These are phyloP conservation scores for Mythimna ferrago DNA, from an alignment of 2,888 invertebrate genomes.

Conservation along the genomic window DNA sequence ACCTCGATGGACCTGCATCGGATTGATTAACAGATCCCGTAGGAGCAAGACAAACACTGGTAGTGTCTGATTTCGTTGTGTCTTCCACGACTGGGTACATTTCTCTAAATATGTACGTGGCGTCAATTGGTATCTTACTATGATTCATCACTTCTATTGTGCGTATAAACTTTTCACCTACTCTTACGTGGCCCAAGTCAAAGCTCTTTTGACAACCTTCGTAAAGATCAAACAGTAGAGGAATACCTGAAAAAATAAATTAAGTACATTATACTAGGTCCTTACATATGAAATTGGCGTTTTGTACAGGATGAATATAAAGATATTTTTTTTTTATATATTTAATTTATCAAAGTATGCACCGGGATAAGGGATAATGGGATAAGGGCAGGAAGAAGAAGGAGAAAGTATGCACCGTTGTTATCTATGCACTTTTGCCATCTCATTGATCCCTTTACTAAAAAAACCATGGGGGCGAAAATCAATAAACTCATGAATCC, in stretches of 20 bases:
- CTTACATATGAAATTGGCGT: too few species aligned
- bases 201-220: constrained; percentile 88
- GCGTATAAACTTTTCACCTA: constrained; percentile 87
- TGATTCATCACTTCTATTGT: constrained; percentile 91
- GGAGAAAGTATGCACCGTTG: too few species aligned
- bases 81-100: constrained; percentile 83
- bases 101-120: constrained; percentile 88
- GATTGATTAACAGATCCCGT: constrained; percentile 59
- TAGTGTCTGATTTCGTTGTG: constrained; percentile 77
- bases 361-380: too few species aligned
- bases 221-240: constrained; percentile 84
- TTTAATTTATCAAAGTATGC: too few species aligned
- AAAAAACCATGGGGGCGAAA: too few species aligned
- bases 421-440: too few species aligned
- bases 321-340: too few species aligned
- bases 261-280: too few species aligned
- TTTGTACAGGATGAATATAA: too few species aligned
- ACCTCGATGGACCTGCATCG: constrained; percentile 78
- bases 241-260: constrained; percentile 76
- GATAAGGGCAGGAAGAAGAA: too few species aligned
- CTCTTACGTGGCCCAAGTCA: constrained; percentile 84
- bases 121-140: constrained; percentile 89
- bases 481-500: too few species aligned
- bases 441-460: too few species aligned
- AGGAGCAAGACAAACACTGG: constrained; percentile 82